Evolutionary conservation across 2,797 vertebrate genomes (phyloP).

Genomic region (Molossus molossus): DNA sequence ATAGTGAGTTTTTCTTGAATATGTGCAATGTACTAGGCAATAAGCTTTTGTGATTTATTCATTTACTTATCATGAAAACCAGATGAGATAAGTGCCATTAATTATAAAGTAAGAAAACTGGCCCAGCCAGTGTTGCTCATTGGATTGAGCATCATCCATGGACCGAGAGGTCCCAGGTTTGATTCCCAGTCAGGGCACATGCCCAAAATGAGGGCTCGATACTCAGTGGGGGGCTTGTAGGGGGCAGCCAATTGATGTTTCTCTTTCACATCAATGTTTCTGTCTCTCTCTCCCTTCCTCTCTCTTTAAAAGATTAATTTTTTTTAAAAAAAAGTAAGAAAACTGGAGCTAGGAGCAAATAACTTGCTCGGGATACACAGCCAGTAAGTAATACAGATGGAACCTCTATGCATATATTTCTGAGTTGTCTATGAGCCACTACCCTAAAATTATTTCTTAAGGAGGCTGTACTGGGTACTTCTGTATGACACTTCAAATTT

Average conservation of each 20-base stretch:
- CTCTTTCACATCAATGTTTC: too few relatives aligned
- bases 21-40: neutral
- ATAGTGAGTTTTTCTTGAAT: neutral
- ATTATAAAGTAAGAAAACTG: slow-evolving; percentile 11
- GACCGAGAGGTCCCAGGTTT: too few relatives aligned
- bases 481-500: neutral
- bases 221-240: too few relatives aligned
- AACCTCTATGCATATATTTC: neutral
- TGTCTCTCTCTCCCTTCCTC: too few relatives aligned
- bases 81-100: neutral
- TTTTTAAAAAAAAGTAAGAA: neutral
- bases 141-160: too few relatives aligned
- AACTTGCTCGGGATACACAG: neutral
- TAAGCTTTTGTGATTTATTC: neutral
- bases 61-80: neutral
- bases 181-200: too few relatives aligned
- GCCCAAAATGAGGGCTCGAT: too few relatives aligned
- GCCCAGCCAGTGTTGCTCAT: too few relatives aligned
- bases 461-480: neutral
- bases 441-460: neutral
- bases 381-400: neutral
- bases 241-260: too few relatives aligned
- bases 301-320: too few relatives aligned
- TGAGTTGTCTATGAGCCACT: neutral
- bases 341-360: neutral